Evolutionary conservation across 2,888 invertebrate species (phyloP), one percentile per base, ranked within the genome.

Genomic region (Ophioninae sp.): DNA sequence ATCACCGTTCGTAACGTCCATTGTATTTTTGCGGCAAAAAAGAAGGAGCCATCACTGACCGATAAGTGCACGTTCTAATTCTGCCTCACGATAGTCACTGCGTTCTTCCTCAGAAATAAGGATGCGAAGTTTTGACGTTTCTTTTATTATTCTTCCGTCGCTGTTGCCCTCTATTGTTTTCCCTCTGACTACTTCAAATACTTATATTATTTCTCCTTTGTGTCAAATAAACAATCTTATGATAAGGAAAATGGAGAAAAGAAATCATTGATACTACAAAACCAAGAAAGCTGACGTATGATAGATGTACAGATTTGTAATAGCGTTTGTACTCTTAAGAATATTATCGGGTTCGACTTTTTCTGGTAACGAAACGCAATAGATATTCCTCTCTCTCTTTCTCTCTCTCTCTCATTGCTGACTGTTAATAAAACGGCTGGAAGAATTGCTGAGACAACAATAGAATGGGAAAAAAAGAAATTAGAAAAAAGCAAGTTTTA

Each of bases 221-320:
- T 67, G 61, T 67, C 51, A 51, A 75, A 69, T 71, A 69, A 73
- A 65, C 68, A 65, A 74, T 77, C 10, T 58, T 74, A 69, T 56
- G 56, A 63, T 64, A 64, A 39, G 51, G 59, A 61, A 65, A 73
- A 39, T 30, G 65, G 77, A 0, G 44, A 20, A 58, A 23, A 63
- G 59, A 56, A 69, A 73, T 81, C 39, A 80, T 71, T 75, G 75
- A 81, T 73, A 83, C 23, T 63, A 65, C 51, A 51, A 13, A 56
- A 67, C 22, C 39, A 82, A 64, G 68, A 76, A 68, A 84, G 85
- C 76, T 84, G 84, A 87, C 84, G 86, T 86, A 88, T 89, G 85
- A 86, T 88, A 87, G 68, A 87, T 90, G 88, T 90, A 90, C 88
- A 89, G 87, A 87, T 87, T 88, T 88, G 86, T 86, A 87, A 89